Conservation (phyloP, 2,888 invertebrate species). For the Rhimphoctona megacephalus region DNA sequence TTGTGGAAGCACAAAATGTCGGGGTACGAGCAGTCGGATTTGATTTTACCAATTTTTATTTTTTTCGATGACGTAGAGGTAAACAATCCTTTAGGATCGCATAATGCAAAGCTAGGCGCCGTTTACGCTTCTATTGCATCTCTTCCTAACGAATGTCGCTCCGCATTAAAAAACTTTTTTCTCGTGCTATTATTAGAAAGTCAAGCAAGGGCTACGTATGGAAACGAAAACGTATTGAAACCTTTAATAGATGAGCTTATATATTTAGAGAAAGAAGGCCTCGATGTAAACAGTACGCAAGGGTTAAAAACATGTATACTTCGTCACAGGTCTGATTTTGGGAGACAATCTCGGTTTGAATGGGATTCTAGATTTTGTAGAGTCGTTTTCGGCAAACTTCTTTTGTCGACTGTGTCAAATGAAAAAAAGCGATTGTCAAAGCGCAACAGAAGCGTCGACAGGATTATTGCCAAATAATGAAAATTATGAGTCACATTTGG, state of each 20-base stretch:
- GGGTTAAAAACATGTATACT: conserved; percentile 11
- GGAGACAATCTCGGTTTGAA: conserved; percentile 74
- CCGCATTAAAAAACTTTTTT: conserved; percentile 72
- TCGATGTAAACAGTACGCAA: conserved; percentile 59
- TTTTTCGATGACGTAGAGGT: conserved; percentile 73
- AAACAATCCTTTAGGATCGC: conserved; percentile 71
- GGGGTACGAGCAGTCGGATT: conserved; percentile 1
- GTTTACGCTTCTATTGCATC: conserved; percentile 70
- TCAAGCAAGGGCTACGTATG: conserved; percentile 66
- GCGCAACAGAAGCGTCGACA: background rate
- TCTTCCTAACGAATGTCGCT: conserved; percentile 68
- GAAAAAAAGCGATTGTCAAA: background rate
- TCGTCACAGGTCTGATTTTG: conserved; percentile 59
- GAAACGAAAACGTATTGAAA: conserved; percentile 69
- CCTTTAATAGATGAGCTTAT: conserved; percentile 70
- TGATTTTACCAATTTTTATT: conserved; percentile 66
- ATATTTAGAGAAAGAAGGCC: conserved; percentile 66
- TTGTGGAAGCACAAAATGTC: too few relatives aligned
- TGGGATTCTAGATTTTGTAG: conserved; percentile 70
- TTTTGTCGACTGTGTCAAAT: conserved; percentile 70
- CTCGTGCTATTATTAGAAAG: conserved; percentile 70
- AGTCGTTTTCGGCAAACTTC: conserved; percentile 69
- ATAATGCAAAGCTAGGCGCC: conserved; percentile 73
- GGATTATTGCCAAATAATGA: conserved; percentile 5
- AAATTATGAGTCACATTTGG: conserved; percentile 41